Evolutionary conservation across 1,140 invertebrate species (phyloP).

Genomic region (Aplysia californica): DNA sequence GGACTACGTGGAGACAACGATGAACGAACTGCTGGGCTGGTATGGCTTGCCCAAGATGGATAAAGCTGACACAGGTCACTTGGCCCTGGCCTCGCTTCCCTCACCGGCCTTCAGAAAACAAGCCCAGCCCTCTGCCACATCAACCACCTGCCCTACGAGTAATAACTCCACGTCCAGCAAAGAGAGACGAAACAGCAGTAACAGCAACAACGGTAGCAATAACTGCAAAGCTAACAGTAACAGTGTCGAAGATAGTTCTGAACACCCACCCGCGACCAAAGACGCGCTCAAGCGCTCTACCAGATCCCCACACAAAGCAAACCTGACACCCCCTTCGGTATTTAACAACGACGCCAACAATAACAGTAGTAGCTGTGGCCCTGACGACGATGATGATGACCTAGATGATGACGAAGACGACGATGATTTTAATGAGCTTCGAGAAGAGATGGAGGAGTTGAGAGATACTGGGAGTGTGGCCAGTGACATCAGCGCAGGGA

Average conservation of each 20-base stretch:
- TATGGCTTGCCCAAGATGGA: conserved; percentile 85
- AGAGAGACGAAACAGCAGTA: no score
- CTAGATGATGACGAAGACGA: conserved; percentile 23
- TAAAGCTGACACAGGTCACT: conserved; percentile 64
- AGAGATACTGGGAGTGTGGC: conserved; percentile 31
- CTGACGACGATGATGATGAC: neutral
- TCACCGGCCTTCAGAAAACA: neutral
- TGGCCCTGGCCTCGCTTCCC: conserved; percentile 58
- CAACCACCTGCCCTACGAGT: neutral
- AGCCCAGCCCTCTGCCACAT: neutral
- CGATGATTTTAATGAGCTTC: conserved; percentile 10
- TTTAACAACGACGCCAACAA: conserved; percentile 22
- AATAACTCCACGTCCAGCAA: neutral
- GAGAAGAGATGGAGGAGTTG: conserved; percentile 12
- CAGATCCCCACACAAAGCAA: no score
- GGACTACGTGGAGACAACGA: conserved; percentile 89
- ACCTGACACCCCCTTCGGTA: no score
- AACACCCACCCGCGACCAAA: no score
- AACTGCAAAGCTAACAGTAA: neutral
- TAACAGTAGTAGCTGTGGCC: conserved; percentile 16
- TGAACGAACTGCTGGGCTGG: conserved; percentile 90
- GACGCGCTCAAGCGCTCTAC: no score
- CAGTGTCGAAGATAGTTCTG: no score
- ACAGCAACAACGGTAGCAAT: neutral
- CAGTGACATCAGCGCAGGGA: conserved; percentile 29